These are phyloP conservation scores for Sitta europaea DNA, from an alignment of 2,113 vertebrate species.

Conservation along the genomic window DNA sequence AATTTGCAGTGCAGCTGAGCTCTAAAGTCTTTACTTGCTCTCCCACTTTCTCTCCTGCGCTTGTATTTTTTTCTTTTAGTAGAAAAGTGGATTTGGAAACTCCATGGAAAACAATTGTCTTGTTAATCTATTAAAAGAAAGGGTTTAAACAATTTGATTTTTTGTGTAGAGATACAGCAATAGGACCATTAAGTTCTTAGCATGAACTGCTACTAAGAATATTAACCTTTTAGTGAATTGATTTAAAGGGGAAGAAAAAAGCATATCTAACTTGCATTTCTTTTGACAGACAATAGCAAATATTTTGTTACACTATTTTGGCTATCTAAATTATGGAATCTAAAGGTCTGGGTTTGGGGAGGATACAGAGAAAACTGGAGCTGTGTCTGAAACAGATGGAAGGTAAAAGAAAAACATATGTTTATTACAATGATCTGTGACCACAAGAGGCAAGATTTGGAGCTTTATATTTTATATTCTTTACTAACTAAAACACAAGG, in stretches of 20 bases:
- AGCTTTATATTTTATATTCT: neutral
- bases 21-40: neutral
- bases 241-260: neutral
- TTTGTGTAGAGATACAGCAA: fast-evolving
- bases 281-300: neutral
- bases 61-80: neutral
- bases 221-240: neutral
- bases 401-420: neutral
- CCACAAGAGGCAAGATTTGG: neutral
- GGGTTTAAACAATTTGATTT: neutral
- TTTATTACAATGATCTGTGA: neutral
- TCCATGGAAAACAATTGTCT: neutral
- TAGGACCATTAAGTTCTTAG: neutral
- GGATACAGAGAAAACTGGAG: neutral
- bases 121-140: neutral
- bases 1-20: neutral
- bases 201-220: neutral
- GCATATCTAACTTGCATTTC: neutral
- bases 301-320: neutral
- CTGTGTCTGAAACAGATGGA: neutral
- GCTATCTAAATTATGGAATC: neutral
- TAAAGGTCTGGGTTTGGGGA: neutral
- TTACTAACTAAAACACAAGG: neutral
- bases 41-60: neutral
- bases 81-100: neutral